These are phyloP conservation scores for Lonchura striata DNA, from an alignment of 2,113 vertebrate species.

Conservation along the genomic window DNA sequence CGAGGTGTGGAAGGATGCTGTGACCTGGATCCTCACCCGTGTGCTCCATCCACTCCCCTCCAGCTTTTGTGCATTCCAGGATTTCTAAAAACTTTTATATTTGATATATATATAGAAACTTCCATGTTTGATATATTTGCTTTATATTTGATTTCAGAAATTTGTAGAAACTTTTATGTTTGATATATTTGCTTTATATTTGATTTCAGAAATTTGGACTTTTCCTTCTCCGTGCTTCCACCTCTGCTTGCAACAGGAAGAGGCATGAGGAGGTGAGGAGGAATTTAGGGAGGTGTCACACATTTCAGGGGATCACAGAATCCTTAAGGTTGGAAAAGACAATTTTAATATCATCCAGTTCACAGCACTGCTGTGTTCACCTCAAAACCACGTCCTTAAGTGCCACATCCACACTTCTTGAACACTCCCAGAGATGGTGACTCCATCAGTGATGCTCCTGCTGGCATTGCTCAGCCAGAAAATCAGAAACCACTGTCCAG, in stretches of 20 bases:
- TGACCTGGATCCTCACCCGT: background rate
- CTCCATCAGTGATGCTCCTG: background rate
- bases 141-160: too few relatives aligned
- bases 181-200: background rate
- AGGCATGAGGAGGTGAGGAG: background rate
- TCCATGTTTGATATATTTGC: too few relatives aligned
- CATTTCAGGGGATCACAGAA: background rate
- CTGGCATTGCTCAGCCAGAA: background rate
- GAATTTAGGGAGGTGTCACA: background rate
- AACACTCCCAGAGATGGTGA: background rate
- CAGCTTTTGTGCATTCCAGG: background rate
- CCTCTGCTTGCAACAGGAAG: background rate
- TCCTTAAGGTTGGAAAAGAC: accelerated
- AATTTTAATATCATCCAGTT: background rate
- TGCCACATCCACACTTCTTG: background rate
- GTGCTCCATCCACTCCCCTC: background rate
- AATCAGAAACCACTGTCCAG: background rate
- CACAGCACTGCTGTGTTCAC: background rate
- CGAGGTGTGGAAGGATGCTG: background rate
- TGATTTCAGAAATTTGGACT: accelerated
- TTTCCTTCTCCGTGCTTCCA: background rate
- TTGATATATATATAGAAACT: too few relatives aligned
- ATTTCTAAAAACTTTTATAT: background rate
- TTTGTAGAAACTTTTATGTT: too few relatives aligned
- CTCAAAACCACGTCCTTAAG: background rate